Evolutionary conservation across 2,797 vertebrate species (phyloP), one percentile per base, ranked within the genome.

Genomic region (Antrozous pallidus): DNA sequence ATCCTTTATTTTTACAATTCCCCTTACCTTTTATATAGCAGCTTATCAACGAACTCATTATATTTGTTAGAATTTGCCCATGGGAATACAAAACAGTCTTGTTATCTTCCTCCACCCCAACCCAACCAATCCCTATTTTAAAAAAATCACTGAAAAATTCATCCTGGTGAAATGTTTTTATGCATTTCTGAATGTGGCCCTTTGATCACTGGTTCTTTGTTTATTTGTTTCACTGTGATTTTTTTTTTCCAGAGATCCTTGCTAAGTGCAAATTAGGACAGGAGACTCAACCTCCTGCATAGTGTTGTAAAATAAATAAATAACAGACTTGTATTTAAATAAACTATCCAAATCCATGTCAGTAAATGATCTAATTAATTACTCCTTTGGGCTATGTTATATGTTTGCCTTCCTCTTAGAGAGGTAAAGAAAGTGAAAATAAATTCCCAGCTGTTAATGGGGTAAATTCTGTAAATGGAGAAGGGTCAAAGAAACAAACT

Each of bases 351-450:
- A 97, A 94, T 97, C 96, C 96, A 88, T 97, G 96, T 96, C 96
- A 97, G 95, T 94, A 97, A 98, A 97, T 97, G 90, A 98, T 97
- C 93, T 98, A 98, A 98, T 98, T 98, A 98, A 98, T 98, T 97
- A 98, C 98, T 98, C 97, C 96, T 97, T 95, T 97, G 81, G 96
- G 95, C 94, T 98, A 97, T 94, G 97, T 97, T 97, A 97, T 75
- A 63, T 95, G 89, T 96, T 97, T 98, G 85, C 87, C 98, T 92
- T 97, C 85, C 90, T 96, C 79, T 97, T 94, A 96, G 89, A 98
- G 93, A 97, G 85, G 93, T 94, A 95, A 95, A 97, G 97, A 97
- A 98, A 97, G 93, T 78, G 95, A 98, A 98, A 98, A 98, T 96
- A 98, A 98, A 98, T 97, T 96, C 96, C 97, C 95, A 98, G 97